Evolutionary conservation across 2,888 invertebrate species (phyloP).

Genomic region (Chrysolina haemoptera): DNA sequence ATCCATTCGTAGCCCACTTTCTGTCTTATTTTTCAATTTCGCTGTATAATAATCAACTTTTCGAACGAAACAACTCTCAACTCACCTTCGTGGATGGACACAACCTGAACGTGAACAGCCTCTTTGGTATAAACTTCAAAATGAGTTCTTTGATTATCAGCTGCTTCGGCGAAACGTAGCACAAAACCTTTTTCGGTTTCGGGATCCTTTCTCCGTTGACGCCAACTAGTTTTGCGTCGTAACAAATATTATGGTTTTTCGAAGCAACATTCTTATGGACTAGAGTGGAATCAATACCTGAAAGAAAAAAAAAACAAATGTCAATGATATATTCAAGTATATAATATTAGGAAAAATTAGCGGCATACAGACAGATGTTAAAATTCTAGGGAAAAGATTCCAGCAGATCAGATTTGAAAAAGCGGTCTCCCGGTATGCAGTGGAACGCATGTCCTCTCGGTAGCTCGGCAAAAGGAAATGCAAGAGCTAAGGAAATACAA

Average conservation of each 20-base stretch:
- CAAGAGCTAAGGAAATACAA: no score
- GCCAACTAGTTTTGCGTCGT: conserved; percentile 85
- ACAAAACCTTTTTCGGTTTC: conserved; percentile 89
- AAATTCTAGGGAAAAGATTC: no score
- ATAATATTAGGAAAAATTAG: no score
- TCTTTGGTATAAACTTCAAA: conserved; percentile 92
- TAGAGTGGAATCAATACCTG: conserved; percentile 84
- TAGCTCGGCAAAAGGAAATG: no score
- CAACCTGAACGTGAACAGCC: conserved; percentile 90
- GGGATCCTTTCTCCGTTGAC: conserved; percentile 74
- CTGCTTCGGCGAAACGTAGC: conserved; percentile 93
- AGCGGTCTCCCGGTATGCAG: no score
- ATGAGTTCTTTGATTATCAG: conserved; percentile 94
- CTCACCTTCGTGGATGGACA: conserved; percentile 94
- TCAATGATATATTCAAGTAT: no score
- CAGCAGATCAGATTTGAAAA: no score
- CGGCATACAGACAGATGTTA: no score
- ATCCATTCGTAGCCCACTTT: no score
- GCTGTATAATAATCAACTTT: no score
- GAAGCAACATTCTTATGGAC: conserved; percentile 91
- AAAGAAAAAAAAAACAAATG: conserved; percentile 44
- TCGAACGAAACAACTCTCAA: not conserved
- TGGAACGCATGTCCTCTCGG: no score
- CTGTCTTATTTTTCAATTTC: no score
- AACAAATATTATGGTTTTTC: conserved; percentile 88